Percentiles rank a stretch among this genome's conserved stretches.
phyloP scores from a whole-genome alignment of 2,113 vertebrate genomes.

The Syngnathus scovelli region DNA sequence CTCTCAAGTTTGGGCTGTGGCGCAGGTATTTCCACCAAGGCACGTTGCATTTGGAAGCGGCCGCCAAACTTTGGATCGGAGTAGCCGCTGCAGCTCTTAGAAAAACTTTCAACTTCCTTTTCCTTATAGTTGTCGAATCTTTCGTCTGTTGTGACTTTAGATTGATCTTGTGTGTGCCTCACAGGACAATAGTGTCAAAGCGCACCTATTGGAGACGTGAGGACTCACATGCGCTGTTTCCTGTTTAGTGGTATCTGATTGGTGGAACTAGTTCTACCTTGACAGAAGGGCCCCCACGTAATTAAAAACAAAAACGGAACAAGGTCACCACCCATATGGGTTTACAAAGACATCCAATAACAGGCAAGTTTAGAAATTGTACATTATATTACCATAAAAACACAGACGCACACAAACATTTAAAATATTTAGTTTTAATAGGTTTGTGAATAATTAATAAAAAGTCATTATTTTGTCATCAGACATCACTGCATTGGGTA shows the following conservation, averaged over 20 bases:
- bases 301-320: not conserved
- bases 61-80: constrained; percentile 22
- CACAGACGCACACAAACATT: constrained; percentile 18
- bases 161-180: constrained; percentile 1
- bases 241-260: constrained; percentile 37
- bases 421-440: constrained; percentile 56
- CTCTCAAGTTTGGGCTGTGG: constrained; percentile 69
- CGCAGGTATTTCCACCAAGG: constrained; percentile 65
- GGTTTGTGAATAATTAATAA: constrained; percentile 40
- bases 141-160: not conserved
- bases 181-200: constrained; percentile 16
- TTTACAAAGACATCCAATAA: not conserved
- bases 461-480: constrained; percentile 30
- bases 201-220: constrained; percentile 26
- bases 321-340: not conserved
- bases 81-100: constrained; percentile 17
- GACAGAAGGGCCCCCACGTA: not conserved
- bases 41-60: constrained; percentile 53
- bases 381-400: not conserved
- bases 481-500: constrained; percentile 38
- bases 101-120: too few relatives aligned
- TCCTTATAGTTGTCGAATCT: too few relatives aligned
- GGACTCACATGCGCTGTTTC: constrained; percentile 56
- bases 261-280: constrained; percentile 9
- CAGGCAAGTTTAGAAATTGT: not conserved